Percentiles rank a stretch among this genome's conserved stretches.
Conservation (phyloP, 2,797 vertebrate genomes). For the Ceyx erithaca region DNA sequence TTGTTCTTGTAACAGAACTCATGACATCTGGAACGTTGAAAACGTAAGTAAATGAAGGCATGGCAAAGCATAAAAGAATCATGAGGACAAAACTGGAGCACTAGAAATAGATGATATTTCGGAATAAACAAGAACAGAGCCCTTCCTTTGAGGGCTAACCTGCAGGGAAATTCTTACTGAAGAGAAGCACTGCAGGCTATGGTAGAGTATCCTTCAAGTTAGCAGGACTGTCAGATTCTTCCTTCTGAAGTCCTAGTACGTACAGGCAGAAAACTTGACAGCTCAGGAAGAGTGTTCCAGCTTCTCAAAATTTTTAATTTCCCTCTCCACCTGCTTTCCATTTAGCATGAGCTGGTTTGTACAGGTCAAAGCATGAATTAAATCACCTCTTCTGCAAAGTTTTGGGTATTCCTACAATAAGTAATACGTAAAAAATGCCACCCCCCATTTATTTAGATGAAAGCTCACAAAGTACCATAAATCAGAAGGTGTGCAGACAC, state of each 20-base stretch:
- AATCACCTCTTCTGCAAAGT: not conserved
- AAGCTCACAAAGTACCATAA: not conserved
- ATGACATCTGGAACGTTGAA: constrained; percentile 99
- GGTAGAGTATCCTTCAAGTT: not conserved
- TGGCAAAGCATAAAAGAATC: not conserved
- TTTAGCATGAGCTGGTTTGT: not conserved
- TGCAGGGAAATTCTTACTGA: not conserved
- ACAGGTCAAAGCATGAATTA: not conserved
- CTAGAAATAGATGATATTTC: not conserved
- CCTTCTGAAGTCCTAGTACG: not conserved
- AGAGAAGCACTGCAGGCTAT: not conserved
- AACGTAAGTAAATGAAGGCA: constrained; percentile 87
- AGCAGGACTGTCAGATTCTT: not conserved
- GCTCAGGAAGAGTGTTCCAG: not conserved
- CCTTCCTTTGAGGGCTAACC: not conserved
- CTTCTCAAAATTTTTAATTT: not conserved
- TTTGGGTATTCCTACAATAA: not conserved
- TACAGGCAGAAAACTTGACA: not conserved
- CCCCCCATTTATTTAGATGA: not conserved
- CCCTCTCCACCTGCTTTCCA: not conserved
- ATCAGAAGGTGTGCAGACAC: not conserved
- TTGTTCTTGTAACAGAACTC: constrained; percentile 97
- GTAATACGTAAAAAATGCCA: not conserved
- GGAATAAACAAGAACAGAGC: not conserved
- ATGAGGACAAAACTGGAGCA: not conserved